These are phyloP conservation scores for Arctia plantaginis DNA, from an alignment of 2,888 invertebrate species.

Conservation along the genomic window DNA sequence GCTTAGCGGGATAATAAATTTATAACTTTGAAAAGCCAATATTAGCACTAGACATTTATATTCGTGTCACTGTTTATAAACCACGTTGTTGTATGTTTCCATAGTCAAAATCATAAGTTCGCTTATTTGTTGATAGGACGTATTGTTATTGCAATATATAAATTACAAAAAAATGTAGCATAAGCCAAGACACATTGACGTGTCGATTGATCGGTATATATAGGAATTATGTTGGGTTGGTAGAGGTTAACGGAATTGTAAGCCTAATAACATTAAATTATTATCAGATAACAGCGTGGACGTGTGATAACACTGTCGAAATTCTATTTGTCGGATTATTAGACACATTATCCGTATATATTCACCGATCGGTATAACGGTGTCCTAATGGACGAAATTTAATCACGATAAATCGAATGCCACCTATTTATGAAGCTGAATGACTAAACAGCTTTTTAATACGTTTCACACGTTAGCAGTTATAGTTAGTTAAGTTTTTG, in stretches of 20 bases:
- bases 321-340: conserved; percentile 80
- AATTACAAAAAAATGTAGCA: neutral
- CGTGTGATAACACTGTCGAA: conserved; percentile 68
- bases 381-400: conserved; percentile 84
- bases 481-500: conserved; percentile 86
- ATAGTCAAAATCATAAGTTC: neutral
- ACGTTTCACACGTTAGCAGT: conserved; percentile 86
- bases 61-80: neutral
- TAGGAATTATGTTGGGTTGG: conserved; percentile 12
- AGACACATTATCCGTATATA: conserved; percentile 75
- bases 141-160: neutral
- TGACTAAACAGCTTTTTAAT: conserved; percentile 86
- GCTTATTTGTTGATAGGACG: neutral
- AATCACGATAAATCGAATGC: conserved; percentile 86
- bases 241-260: conserved; percentile 15
- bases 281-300: conserved; percentile 56
- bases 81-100: neutral
- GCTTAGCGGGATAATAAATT: too few relatives aligned
- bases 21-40: neutral
- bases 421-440: conserved; percentile 85
- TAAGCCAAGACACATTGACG: neutral
- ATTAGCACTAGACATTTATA: neutral
- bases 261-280: conserved; percentile 47
- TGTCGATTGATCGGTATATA: neutral
- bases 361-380: conserved; percentile 78